Percentiles rank a stretch among this genome's conserved stretches.
Conservation (phyloP, 2,113 vertebrate genomes). For the Cichladusa arquata region DNA sequence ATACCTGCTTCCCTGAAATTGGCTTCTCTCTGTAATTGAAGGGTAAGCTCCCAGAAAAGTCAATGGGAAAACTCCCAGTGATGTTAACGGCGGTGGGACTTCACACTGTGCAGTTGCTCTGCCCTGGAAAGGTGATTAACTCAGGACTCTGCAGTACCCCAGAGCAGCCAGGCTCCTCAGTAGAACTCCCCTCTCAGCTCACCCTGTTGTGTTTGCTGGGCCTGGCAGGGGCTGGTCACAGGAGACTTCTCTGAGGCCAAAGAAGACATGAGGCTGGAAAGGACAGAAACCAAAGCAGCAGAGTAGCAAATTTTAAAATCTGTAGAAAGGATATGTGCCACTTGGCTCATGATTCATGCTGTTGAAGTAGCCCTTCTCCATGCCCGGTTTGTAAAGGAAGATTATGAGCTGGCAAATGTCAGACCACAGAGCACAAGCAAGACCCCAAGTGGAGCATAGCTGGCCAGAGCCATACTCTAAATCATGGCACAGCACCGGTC, state of each 20-base stretch:
- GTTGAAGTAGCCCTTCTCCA: neutral
- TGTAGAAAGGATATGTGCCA: neutral
- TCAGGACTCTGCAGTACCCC: neutral
- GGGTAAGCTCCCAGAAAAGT: neutral
- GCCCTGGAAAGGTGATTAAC: neutral
- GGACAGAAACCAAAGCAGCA: neutral
- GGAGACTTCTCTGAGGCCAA: neutral
- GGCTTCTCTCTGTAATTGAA: neutral
- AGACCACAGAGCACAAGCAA: neutral
- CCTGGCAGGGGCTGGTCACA: neutral
- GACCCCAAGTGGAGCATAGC: neutral
- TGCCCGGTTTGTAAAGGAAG: neutral
- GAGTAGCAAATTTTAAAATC: neutral
- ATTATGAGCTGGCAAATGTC: slow-evolving; percentile 18
- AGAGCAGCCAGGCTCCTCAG: neutral
- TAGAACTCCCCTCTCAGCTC: neutral
- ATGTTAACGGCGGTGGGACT: neutral
- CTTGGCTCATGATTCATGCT: neutral
- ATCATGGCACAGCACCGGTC: neutral
- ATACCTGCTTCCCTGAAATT: neutral
- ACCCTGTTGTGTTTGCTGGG: neutral
- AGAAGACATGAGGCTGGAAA: neutral
- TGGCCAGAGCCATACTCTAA: neutral
- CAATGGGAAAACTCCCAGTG: neutral
- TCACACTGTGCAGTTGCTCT: neutral